Conservation (phyloP, 2,888 invertebrate genomes). For the Mimachlamys varia region DNA sequence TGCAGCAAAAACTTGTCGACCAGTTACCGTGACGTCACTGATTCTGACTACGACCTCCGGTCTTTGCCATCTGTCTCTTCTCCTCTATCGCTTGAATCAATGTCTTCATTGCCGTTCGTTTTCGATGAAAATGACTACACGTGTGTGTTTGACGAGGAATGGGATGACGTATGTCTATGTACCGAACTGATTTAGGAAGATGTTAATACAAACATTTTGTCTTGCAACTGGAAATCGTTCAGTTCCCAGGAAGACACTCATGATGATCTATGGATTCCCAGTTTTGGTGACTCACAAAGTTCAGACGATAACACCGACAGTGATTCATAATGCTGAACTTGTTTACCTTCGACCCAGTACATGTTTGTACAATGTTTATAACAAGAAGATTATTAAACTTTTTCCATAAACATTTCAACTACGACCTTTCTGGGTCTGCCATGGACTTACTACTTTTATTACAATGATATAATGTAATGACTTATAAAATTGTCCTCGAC, state of each 20-base stretch:
- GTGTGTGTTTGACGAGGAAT: not conserved
- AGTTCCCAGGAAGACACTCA: not conserved
- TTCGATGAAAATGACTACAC: conserved; percentile 11
- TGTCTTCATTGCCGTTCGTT: not conserved
- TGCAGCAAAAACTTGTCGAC: conserved; percentile 10
- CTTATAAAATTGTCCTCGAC: not conserved
- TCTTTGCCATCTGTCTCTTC: not conserved
- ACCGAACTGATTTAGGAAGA: not conserved
- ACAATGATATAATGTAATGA: not conserved
- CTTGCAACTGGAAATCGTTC: not conserved
- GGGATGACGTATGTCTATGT: not conserved
- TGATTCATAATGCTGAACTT: not conserved
- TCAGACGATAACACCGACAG: not conserved
- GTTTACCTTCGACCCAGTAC: not conserved
- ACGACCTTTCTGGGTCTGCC: conserved; percentile 3
- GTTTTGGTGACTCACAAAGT: not conserved
- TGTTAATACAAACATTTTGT: conserved; percentile 9
- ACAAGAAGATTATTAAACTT: not conserved
- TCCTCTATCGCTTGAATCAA: not conserved
- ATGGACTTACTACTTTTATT: not conserved
- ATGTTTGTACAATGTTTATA: not conserved
- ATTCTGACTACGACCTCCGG: conserved; percentile 19
- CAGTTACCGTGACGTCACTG: conserved; percentile 4
- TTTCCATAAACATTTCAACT: not conserved
- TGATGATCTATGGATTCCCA: not conserved